Evolutionary conservation across 2,797 vertebrate species (phyloP), one percentile per base, ranked within the genome.

Genomic region (Pantherophis vulpinus): DNA sequence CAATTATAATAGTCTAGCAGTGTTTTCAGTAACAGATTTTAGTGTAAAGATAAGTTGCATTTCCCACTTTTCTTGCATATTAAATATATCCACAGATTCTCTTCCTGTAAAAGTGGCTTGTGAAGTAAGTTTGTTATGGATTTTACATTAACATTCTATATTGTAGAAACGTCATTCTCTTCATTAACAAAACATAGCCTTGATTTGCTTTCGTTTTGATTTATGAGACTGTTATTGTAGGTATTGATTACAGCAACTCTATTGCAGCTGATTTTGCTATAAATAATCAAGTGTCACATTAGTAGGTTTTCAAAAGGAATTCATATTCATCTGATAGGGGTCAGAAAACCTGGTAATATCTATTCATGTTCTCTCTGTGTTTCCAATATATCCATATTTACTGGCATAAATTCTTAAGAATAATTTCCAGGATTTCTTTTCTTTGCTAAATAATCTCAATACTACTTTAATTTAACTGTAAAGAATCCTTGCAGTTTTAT

Each of bases 101-200:
- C 79, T 95, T 97, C 56, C 59, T 93, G 90, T 93, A 91, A 91
- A 61, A 94, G 91, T 93, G 91, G 83, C 95, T 94, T 96, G 93
- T 94, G 93, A 37, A 86, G 91, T 66, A 92, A 94, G 87, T 88
- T 94, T 83, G 92, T 90, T 97, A 96, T 93, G 23, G 93, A 97
- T 97, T 97, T 97, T 96, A 95, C 94, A 96, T 97, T 93, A 96
- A 94, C 66, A 94, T n/a, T 47, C 95, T 89, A 89, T 96, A 95
- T 91, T 95, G 74, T 56, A 96, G 94, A 96, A 96, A 95, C 95
- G 87, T 86, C 95, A 96, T 97, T 95, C 47, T 93, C 90, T 96
- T 97, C 94, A 95, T 97, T 97, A 97, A 74, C 55, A 94, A 97
- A 94, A 96, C 90, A n/a, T 6, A 92, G 70, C 13, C 93, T 88